phyloP scores from a whole-genome alignment of 2,888 invertebrate genomes.

The Halocaridina rubra region DNA sequence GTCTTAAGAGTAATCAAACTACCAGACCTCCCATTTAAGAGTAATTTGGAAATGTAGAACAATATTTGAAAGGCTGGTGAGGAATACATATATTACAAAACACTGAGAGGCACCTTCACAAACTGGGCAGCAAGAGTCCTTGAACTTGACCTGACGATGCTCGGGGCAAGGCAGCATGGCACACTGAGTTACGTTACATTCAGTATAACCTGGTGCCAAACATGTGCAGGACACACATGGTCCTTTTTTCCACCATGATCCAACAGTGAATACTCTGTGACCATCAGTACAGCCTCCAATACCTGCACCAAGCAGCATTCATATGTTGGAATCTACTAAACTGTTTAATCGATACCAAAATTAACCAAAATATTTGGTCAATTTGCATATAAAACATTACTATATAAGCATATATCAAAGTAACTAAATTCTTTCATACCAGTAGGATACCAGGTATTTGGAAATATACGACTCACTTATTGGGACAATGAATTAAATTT shows the following conservation, averaged over 20 bases:
- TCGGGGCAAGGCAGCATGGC: neutral
- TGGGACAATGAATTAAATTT: no score
- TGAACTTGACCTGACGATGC: neutral
- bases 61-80: neutral
- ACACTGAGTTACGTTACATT: slow-evolving; percentile 59
- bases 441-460: no score
- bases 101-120: slow-evolving; percentile 9
- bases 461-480: no score
- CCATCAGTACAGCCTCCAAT: slow-evolving; percentile 28
- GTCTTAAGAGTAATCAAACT: no score
- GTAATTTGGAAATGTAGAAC: no score
- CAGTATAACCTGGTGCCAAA: slow-evolving; percentile 53
- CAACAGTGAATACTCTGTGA: slow-evolving; percentile 24
- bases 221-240: slow-evolving; percentile 53
- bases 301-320: neutral
- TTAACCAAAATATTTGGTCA: no score
- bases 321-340: no score
- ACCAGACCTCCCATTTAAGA: no score
- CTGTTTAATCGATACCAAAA: no score
- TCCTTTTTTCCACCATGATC: slow-evolving; percentile 42
- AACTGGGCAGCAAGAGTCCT: slow-evolving; percentile 1
- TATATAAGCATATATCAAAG: no score
- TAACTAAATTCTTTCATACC: no score
- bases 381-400: no score
- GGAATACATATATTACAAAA: neutral